Evolutionary conservation across 1,140 invertebrate species (phyloP), one percentile per base, ranked within the genome.

Genomic region (Lasaia peninsularis): DNA sequence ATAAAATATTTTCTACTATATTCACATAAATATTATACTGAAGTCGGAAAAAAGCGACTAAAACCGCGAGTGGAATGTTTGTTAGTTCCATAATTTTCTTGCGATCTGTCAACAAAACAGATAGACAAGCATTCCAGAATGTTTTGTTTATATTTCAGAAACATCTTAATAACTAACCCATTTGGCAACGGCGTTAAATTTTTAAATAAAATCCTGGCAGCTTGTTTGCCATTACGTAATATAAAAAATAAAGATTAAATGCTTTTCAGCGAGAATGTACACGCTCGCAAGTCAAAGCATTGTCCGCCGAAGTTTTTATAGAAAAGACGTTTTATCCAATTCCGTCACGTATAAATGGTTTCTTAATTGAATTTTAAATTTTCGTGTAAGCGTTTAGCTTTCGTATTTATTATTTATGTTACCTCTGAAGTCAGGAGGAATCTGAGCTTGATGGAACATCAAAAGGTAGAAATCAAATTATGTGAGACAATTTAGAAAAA

Each of bases 321-420:
- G 21, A 44, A 56, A 62, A 66, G 31, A 28, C 49, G n/a, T 33
- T 62, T 69, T 67, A 35, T 52, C 57, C 52, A 66, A 66, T 52
- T 63, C 56, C 54, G 62, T 65, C 69, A 74, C 69, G 69, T 73
- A 67, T 60, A 58, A 71, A 69, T 64, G 56, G 54, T 63, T 51
- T 58, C 59, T 65, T 73, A 70, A 73, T 78, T 72, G 73, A 75
- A 75, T 78, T 69, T 73, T 69, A 65, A 77, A 74, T 70, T 58
- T 58, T 52, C 49, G 28, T 63, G 53, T 61, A 65, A 37, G n/a
- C 44, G 52, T 55, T 65, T 44, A 62, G 54, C 52, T 56, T 24
- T 40, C 37, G 9, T 58, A 16, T 24, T 52, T 59, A 53, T 63
- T 58, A 44, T 33, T 50, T 60, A 32, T 50, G 52, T 28, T 51